phyloP scores from a whole-genome alignment of 2,113 vertebrate species.

The Bungarus multicinctus region DNA sequence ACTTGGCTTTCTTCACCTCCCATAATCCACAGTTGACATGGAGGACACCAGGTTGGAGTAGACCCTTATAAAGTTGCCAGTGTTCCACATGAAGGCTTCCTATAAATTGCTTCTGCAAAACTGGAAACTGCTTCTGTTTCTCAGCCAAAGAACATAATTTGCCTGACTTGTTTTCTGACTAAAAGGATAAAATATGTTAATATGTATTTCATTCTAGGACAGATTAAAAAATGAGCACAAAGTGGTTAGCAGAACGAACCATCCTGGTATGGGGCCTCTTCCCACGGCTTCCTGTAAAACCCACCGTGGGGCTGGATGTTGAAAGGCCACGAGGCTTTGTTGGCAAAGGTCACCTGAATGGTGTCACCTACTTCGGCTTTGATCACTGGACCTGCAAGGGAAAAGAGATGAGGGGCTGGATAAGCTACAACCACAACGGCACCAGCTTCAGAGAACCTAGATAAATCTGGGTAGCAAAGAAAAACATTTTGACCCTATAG shows the following conservation, averaged over 20 bases:
- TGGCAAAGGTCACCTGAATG: conserved; percentile 69
- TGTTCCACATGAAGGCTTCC: not conserved
- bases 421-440: not conserved
- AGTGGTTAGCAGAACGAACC: conserved; percentile 58
- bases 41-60: not conserved
- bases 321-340: conserved; percentile 75
- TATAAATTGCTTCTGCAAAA: not conserved
- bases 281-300: conserved; percentile 65
- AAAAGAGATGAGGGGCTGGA: fast-evolving
- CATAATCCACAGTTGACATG: not conserved
- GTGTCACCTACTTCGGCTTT: conserved; percentile 77
- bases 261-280: conserved; percentile 68
- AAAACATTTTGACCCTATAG: not conserved
- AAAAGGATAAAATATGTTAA: not conserved
- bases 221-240: not conserved
- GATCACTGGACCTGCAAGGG: conserved; percentile 71
- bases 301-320: conserved; percentile 78
- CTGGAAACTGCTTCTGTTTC: not conserved
- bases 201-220: not conserved
- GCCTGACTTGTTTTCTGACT: not conserved
- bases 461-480: not conserved
- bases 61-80: not conserved
- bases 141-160: not conserved
- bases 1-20: not conserved
- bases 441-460: not conserved